Evolutionary conservation across 2,888 invertebrate genomes (phyloP).

Genomic region (Hetaerina titia): DNA sequence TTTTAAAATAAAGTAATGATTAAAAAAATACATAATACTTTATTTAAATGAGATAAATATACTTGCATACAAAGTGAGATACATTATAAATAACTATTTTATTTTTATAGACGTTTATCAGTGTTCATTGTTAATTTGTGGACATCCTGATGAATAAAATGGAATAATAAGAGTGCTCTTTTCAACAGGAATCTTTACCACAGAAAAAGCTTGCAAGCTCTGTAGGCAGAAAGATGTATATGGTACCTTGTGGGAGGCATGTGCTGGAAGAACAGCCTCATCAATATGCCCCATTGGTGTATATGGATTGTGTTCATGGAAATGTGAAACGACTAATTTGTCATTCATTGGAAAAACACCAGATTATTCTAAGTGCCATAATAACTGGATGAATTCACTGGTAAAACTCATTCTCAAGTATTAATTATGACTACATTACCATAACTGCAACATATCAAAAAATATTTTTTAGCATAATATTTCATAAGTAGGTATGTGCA

Average conservation of each 20-base stretch:
- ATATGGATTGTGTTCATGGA: not conserved
- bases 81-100: no score
- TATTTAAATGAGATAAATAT: no score
- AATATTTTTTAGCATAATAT: not conserved
- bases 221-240: constrained; percentile 16
- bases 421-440: not conserved
- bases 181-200: not conserved
- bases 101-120: no score
- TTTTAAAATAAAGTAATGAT: no score
- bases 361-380: not conserved
- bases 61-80: no score
- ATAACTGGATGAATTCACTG: not conserved
- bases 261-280: not conserved
- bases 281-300: not conserved
- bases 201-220: not conserved
- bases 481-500: no score
- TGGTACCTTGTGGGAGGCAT: not conserved
- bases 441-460: not conserved
- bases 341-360: constrained; percentile 20
- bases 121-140: no score
- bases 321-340: not conserved
- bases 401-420: not conserved
- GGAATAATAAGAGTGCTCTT: not conserved
- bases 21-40: no score
- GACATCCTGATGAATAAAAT: no score